Percentiles rank a stretch among this genome's conserved stretches.
phyloP scores from a whole-genome alignment of 2,888 invertebrate species.

The Elmis aenea region DNA sequence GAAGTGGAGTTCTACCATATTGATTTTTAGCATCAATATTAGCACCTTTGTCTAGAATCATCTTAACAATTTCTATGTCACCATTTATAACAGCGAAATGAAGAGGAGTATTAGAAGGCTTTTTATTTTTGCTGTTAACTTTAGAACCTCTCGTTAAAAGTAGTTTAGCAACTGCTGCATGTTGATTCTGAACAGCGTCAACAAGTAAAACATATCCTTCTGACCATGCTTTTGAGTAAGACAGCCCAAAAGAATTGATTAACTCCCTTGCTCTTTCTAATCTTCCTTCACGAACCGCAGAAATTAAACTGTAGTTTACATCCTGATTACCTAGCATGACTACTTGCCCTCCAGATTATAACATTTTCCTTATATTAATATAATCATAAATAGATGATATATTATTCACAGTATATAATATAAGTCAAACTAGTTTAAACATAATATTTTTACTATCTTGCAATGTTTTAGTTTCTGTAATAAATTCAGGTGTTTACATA shows the following conservation, averaged over 20 bases:
- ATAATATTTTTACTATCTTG: too few relatives aligned
- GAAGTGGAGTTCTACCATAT: constrained; percentile 5
- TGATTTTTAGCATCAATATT: constrained; percentile 4
- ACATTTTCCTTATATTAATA: too few relatives aligned
- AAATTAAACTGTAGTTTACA: constrained; percentile 7
- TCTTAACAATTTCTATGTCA: constrained; percentile 5
- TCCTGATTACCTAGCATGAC: too few relatives aligned
- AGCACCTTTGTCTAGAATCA: constrained; percentile 4
- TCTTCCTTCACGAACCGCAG: constrained; percentile 4
- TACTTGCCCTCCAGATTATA: too few relatives aligned
- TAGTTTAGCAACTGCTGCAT: constrained; percentile 7
- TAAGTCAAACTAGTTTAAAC: too few relatives aligned
- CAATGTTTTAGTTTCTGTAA: too few relatives aligned
- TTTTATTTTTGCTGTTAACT: constrained; percentile 9
- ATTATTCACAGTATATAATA: too few relatives aligned
- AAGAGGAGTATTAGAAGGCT: constrained; percentile 4
- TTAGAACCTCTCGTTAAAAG: constrained; percentile 8
- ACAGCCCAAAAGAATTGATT: constrained; percentile 1
- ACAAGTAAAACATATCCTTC: constrained; percentile 7
- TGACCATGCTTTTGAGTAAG: constrained; percentile 6
- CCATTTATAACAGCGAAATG: constrained; percentile 6
- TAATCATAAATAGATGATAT: too few relatives aligned
- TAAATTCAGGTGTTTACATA: too few relatives aligned
- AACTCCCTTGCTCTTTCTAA: constrained; percentile 4
- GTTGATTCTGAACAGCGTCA: constrained; percentile 6